Base-by-base conservation (phyloP, 2,113 vertebrate genomes). In the Hipposideros armiger region DNA sequence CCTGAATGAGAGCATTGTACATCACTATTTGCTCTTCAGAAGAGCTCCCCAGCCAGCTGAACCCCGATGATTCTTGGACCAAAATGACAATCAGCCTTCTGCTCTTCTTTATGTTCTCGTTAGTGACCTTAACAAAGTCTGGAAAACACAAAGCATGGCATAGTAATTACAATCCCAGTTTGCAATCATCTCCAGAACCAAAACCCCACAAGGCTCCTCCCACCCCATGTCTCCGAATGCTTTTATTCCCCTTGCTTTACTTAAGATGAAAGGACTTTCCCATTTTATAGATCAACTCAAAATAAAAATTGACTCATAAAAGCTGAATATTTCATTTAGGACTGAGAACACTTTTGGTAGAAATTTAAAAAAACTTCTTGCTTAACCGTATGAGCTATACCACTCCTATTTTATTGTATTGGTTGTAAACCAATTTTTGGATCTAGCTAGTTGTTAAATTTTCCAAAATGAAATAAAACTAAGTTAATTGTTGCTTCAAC, bases 31-130 rank as follows among this genome's bases (percentile, higher is more conserved):
- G 97, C 95, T 99, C 99, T 98, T 99, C 99, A 52, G 99, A 96
- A 4, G 96, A 97, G 81, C 98, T 95, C 95, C 98, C 96, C 90
- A 96, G 16, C 88, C 96, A 30, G 97, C 97, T 47, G 84, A 90
- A 91, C 91, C 85, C 96, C 17, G 97, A 92, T 73, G 98, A 22
- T 94, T 95, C 98, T 94, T 93, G 98, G 93, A 47, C 98, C 98
- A 99, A 99, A 89, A 99, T 95, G 87, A 99, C 98, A 3, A 99
- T 98, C 73, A 99, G 96, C 45, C 99, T 98, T 82, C 99, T 99
- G 76, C 99, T 99, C 97, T 98, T 98, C 77, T 45, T 98, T 50
- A 99, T 98, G 42, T 98, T 98, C 97, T 98, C 98, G 96, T 98
- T 98, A 45, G 97, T 97, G 66, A 98, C 11, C 1, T 96, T 97